Evolutionary conservation across 2,888 invertebrate species (phyloP).

Genomic region (Harpagoxenus sublaevis): DNA sequence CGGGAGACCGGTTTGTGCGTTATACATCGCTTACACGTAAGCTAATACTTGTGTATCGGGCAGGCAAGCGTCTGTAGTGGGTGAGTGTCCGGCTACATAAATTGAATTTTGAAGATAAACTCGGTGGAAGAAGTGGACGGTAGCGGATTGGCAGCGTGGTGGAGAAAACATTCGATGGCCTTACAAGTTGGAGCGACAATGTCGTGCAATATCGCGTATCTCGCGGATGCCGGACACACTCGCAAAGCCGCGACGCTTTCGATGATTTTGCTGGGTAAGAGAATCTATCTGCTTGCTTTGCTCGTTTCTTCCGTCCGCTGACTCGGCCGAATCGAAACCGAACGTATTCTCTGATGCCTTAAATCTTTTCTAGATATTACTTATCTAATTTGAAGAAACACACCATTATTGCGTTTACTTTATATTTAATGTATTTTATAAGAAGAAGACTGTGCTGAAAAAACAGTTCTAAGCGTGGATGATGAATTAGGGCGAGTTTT

Average conservation of each 20-base stretch:
- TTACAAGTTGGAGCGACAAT: slow-evolving; percentile 57
- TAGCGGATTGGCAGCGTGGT: slow-evolving; percentile 5
- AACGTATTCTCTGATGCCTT: background rate
- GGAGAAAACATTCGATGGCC: slow-evolving; percentile 31
- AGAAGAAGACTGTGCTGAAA: background rate
- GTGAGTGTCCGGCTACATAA: background rate
- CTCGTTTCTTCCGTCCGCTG: background rate
- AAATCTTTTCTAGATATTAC: background rate
- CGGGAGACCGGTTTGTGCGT: slow-evolving; percentile 3
- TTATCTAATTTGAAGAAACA: background rate
- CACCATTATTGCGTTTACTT: background rate
- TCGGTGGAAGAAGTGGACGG: background rate
- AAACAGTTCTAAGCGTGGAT: background rate
- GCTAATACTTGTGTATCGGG: background rate
- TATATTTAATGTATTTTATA: slow-evolving; percentile 3
- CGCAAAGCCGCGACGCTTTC: slow-evolving; percentile 54
- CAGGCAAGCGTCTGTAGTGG: background rate
- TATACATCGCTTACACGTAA: background rate
- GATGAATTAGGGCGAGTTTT: too few relatives aligned
- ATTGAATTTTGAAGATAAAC: slow-evolving; percentile 8
- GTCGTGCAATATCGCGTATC: slow-evolving; percentile 59
- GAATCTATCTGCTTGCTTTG: slow-evolving; percentile 2
- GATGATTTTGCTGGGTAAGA: slow-evolving; percentile 73
- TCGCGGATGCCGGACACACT: slow-evolving; percentile 63
- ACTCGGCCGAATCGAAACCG: background rate